These are phyloP conservation scores for human (Homo sapiens) DNA, from an alignment of 2,113 vertebrate genomes.

Conservation along the genomic window DNA sequence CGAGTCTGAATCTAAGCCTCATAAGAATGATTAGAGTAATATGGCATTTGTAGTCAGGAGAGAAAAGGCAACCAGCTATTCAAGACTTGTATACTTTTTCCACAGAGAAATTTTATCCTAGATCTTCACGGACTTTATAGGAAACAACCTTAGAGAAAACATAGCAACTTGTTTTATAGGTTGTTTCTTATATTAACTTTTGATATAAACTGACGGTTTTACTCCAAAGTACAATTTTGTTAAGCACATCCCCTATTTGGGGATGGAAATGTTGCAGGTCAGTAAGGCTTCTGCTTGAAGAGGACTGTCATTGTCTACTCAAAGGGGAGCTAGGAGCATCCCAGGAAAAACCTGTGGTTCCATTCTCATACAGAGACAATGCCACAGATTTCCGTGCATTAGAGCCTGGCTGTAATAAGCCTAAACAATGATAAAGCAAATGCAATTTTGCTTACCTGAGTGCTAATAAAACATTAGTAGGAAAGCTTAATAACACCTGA, in stretches of 20 bases:
- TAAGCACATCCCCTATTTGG: neutral
- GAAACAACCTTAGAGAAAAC: neutral
- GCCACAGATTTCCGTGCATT: neutral
- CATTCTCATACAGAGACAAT: neutral
- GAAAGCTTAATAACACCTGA: neutral
- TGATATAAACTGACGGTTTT: neutral
- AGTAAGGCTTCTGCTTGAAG: neutral
- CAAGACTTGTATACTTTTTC: neutral
- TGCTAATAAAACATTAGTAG: neutral
- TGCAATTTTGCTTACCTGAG: neutral
- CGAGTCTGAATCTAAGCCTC: neutral
- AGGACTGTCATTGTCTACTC: neutral
- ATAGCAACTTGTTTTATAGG: neutral
- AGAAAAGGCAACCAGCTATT: neutral
- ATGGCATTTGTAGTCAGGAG: neutral
- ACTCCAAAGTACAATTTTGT: neutral
- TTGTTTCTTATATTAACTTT: neutral
- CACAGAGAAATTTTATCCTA: neutral
- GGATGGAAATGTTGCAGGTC: neutral
- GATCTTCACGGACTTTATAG: neutral
- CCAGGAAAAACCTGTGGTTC: neutral
- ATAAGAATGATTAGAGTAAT: neutral
- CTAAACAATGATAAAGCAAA: neutral
- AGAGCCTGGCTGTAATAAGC: neutral
- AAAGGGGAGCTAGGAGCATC: neutral